phyloP scores from a whole-genome alignment of 23 tunicate genomes.

The Phallusia fumigata region DNA sequence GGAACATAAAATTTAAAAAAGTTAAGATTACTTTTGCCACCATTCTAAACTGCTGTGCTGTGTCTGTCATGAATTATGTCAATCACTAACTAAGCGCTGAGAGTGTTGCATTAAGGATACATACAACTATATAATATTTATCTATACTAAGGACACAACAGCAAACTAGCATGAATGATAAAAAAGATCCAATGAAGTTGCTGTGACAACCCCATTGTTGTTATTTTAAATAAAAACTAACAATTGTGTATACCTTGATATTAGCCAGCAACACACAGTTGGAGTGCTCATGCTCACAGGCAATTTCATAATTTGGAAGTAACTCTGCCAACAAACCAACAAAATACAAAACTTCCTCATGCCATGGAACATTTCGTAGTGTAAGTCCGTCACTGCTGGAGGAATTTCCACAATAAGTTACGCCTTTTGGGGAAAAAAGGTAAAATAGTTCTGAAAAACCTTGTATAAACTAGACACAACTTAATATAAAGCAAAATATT shows the following conservation, averaged over 20 bases:
- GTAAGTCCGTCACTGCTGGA: constrained; percentile 82
- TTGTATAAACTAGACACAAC: not conserved
- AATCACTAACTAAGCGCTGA: too few relatives aligned
- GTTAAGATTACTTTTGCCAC: too few relatives aligned
- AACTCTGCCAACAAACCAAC: constrained; percentile 44
- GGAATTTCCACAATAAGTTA: constrained; percentile 93
- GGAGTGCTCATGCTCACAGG: constrained; percentile 98
- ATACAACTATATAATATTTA: too few relatives aligned
- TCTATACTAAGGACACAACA: too few relatives aligned
- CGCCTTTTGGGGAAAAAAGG: constrained; percentile 44
- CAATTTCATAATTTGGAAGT: constrained; percentile 73
- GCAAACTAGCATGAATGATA: too few relatives aligned
- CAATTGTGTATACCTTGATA: constrained; percentile 41
- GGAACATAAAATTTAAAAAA: too few relatives aligned
- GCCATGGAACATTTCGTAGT: constrained; percentile 98
- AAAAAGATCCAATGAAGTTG: too few relatives aligned
- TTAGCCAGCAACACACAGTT: constrained; percentile 94
- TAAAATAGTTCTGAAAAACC: not conserved
- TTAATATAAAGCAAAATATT: not conserved
- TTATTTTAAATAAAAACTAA: too few relatives aligned
- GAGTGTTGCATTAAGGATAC: too few relatives aligned
- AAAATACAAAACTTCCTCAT: constrained; percentile 90
- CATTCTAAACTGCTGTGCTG: too few relatives aligned
- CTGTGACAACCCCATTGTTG: too few relatives aligned
- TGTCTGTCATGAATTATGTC: too few relatives aligned